Percentiles rank a stretch among this genome's conserved stretches.
phyloP scores from a whole-genome alignment of 2,113 vertebrate genomes.

The Pardalotus punctatus region DNA sequence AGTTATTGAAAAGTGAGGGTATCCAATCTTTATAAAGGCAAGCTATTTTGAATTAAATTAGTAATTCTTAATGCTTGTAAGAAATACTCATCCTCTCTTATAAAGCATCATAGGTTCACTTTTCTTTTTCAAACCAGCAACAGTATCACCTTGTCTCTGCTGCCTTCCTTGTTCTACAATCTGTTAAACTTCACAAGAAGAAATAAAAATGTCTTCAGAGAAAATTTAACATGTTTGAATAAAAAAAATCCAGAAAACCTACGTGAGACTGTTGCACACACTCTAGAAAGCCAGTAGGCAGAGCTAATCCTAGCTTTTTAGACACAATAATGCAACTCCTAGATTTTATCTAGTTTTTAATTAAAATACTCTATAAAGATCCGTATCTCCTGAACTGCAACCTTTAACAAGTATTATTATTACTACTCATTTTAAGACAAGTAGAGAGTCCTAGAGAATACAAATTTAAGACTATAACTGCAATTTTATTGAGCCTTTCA shows the following conservation, averaged over 20 bases:
- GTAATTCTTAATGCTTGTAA: neutral
- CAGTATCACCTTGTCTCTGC: neutral
- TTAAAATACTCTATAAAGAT: conserved; percentile 33
- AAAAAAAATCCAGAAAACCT: neutral
- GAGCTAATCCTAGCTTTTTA: neutral
- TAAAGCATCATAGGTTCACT: neutral
- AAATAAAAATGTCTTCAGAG: neutral
- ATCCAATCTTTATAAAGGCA: neutral
- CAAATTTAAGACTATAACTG: neutral
- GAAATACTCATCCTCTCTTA: neutral
- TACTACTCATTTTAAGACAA: neutral
- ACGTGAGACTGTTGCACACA: neutral
- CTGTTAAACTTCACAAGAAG: neutral
- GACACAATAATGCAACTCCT: neutral
- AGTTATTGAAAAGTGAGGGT: neutral
- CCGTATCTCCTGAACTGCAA: neutral
- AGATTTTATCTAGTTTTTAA: conserved; percentile 54
- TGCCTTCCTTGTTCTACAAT: neutral
- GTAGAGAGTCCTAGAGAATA: neutral
- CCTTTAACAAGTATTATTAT: neutral
- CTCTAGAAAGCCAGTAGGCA: neutral
- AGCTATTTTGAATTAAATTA: neutral
- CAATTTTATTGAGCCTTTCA: neutral
- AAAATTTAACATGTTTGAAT: neutral
- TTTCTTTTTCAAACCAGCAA: neutral